Conservation (phyloP, 2,888 invertebrate genomes). For the Drosophila mulleri region DNA sequence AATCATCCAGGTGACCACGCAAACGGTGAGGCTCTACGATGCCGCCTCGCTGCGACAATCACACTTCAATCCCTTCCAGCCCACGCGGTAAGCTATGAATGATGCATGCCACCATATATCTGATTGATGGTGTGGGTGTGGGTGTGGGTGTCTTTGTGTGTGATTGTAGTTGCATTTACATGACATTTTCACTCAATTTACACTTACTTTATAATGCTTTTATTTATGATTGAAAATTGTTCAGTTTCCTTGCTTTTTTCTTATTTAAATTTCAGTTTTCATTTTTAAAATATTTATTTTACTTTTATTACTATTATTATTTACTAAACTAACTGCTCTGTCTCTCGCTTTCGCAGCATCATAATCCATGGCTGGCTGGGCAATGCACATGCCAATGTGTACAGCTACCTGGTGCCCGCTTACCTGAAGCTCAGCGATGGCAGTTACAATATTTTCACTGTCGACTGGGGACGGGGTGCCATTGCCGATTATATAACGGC, state of each 20-base stretch:
- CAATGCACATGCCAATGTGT: slow-evolving; percentile 77
- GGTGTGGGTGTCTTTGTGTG: too few relatives aligned
- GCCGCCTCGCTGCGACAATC: slow-evolving; percentile 77
- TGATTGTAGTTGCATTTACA: not conserved
- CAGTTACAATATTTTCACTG: slow-evolving; percentile 79
- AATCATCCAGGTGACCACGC: slow-evolving; percentile 45
- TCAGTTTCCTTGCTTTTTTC: too few relatives aligned
- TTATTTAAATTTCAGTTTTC: too few relatives aligned
- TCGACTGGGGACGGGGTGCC: slow-evolving; percentile 84
- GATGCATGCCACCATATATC: slow-evolving; percentile 11
- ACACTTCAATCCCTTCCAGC: slow-evolving; percentile 82
- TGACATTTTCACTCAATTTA: not conserved
- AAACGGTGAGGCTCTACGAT: slow-evolving; percentile 78
- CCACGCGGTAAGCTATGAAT: slow-evolving; percentile 80
- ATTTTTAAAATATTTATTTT: too few relatives aligned
- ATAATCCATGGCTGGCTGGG: slow-evolving; percentile 84
- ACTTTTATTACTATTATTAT: too few relatives aligned
- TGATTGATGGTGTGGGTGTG: not conserved
- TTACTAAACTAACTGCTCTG: not conserved
- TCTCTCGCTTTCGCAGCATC: slow-evolving; percentile 56
- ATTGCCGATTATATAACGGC: slow-evolving; percentile 82
- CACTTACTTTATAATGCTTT: not conserved
- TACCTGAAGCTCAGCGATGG: slow-evolving; percentile 67
- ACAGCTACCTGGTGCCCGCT: slow-evolving; percentile 73
- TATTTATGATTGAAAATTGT: too few relatives aligned